These are phyloP conservation scores for Sternarchorhynchus goeldii DNA, from an alignment of 2,797 vertebrate species.

Conservation along the genomic window DNA sequence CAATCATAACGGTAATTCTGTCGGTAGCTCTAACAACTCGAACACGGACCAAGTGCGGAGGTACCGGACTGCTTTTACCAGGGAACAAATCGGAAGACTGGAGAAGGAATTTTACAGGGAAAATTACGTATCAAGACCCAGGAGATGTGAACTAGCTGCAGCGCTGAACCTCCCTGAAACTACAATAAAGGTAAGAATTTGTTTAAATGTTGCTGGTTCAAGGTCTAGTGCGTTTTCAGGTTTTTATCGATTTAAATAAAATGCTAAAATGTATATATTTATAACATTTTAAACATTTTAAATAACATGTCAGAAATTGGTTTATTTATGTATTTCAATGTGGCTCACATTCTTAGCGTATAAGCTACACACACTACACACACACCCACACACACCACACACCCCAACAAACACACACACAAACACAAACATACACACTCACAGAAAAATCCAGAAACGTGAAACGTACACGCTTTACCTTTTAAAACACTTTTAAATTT, in stretches of 20 bases:
- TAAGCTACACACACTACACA: background rate
- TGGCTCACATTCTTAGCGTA: background rate
- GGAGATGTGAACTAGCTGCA: conserved; percentile 95
- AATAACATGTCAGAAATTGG: no score
- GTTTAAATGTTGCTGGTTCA: background rate
- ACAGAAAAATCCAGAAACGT: no score
- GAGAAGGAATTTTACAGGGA: conserved; percentile 88
- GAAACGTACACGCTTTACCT: no score
- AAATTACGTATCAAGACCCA: conserved; percentile 91
- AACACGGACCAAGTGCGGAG: conserved; percentile 87
- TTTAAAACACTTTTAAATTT: background rate
- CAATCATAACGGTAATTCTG: conserved; percentile 80
- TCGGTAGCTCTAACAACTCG: conserved; percentile 84
- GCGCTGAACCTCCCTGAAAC: conserved; percentile 96
- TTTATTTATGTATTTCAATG: background rate
- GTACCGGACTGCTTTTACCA: conserved; percentile 84
- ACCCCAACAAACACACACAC: background rate
- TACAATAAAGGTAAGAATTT: conserved; percentile 89
- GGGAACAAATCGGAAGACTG: conserved; percentile 83
- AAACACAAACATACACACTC: background rate
- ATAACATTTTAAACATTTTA: background rate
- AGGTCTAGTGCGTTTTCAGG: background rate
- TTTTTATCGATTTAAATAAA: background rate
- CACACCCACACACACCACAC: background rate
- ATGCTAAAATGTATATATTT: background rate